phyloP scores from a whole-genome alignment of 2,888 invertebrate genomes.

The Epinotia brunnichana region DNA sequence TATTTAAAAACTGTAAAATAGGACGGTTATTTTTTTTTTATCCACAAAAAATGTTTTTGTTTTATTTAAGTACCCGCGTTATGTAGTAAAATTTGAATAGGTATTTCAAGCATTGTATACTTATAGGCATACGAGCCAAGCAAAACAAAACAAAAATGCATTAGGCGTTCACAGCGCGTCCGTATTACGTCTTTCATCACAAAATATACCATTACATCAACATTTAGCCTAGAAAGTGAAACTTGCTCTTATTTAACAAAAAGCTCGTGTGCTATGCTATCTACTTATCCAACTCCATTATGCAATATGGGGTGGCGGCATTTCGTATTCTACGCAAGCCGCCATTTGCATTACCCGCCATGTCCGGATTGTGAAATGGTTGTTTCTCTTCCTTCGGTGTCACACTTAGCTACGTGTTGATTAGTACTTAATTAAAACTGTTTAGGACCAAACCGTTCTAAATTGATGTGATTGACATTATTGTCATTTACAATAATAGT shows the following conservation, averaged over 20 bases:
- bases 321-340: conserved; percentile 58
- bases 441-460: not conserved
- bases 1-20: too few relatives aligned
- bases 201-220: conserved; percentile 53
- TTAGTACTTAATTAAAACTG: conserved; percentile 35
- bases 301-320: conserved; percentile 74
- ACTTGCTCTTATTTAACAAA: conserved; percentile 70
- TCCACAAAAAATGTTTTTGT: too few relatives aligned
- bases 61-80: too few relatives aligned
- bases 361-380: conserved; percentile 79
- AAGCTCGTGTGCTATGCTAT: conserved; percentile 61
- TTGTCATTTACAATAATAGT: too few relatives aligned
- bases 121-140: too few relatives aligned
- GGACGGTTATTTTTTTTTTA: too few relatives aligned
- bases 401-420: conserved; percentile 30
- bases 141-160: too few relatives aligned
- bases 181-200: conserved; percentile 13
- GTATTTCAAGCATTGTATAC: not conserved
- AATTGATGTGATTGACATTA: too few relatives aligned
- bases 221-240: conserved; percentile 70
- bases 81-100: too few relatives aligned
- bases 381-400: conserved; percentile 73
- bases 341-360: conserved; percentile 59
- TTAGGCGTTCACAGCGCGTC: not conserved
- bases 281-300: conserved; percentile 66